Base-by-base conservation (phyloP, 2,113 vertebrate genomes). In the Xerus inauris region DNA sequence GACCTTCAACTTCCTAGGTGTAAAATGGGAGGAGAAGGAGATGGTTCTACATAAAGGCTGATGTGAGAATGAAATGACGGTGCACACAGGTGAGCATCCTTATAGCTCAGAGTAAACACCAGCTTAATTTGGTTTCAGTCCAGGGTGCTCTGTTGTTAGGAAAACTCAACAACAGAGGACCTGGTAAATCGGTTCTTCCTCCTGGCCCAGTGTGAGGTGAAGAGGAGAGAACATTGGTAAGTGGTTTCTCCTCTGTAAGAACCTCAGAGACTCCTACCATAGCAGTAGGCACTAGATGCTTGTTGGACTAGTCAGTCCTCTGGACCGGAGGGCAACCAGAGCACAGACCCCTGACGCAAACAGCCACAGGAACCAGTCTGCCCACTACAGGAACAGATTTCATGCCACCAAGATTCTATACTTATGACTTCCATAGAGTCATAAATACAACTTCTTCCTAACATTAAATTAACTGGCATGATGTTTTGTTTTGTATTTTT, bases 331-430 rank as follows among this genome's bases (percentile, higher is more conserved):
- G 62, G n/a, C 30, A 38, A 45, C 59, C 30, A 12, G 11, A 32
- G 42, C 54, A 54, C n/a, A 49, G 45, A 57, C 35, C 24, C 11
- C 12, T 8, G 12, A 59, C n/a, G 22, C 1, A 0, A 40, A 22
- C 2, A 17, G 69, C 38, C 1, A 4, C 4, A 22, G 19, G 8
- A n/a, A 62, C 2, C 2, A 5, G 9, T 19, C 28, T 1, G 6
- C 24, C 13, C 6, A 22, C 14, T 20, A 51, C 5, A 2, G 51
- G 38, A 42, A 24, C 62, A 80, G 57, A 47, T 6, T 49, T 11
- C 35, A 12, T 0, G 10, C 30, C 5, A 8, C 40, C 38, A 35
- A 45, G 14, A 42, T 13, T 35, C 8, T 2, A 14, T 10, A 0
- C 2, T 14, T 20, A 0, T 24, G 38, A 28, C 54, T n/a, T 71